These are phyloP conservation scores for Acromyrmex charruanus DNA, from an alignment of 1,140 invertebrate species.

Conservation along the genomic window DNA sequence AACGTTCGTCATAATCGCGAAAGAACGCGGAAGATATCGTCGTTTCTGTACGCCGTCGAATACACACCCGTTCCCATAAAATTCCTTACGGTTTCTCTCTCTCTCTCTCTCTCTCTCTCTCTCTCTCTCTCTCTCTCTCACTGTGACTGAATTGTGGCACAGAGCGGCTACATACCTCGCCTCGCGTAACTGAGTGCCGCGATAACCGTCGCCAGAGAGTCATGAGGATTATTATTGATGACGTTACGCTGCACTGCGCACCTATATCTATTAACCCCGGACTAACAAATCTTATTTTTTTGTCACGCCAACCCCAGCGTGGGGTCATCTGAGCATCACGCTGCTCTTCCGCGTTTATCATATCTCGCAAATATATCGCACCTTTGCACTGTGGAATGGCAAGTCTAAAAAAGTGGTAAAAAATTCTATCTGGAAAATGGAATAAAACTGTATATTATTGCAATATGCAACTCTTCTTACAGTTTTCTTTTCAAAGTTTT, in stretches of 20 bases:
- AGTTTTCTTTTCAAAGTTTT: no score
- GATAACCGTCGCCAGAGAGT: conserved; percentile 52
- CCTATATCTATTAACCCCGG: conserved; percentile 20
- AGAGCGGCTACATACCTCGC: conserved; percentile 36
- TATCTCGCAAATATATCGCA: not conserved
- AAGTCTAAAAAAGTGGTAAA: no score
- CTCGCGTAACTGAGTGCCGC: conserved; percentile 64
- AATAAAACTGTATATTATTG: no score
- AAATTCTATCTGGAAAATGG: no score
- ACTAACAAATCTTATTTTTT: not conserved
- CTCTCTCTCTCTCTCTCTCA: conserved; percentile 10
- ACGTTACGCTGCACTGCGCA: conserved; percentile 9
- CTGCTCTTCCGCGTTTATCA: not conserved
- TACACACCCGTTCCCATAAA: conserved; percentile 79
- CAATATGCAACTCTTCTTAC: no score
- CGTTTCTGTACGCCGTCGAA: conserved; percentile 40
- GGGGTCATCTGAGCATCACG: not conserved
- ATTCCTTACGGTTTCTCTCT: conserved; percentile 81
- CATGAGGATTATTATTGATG: conserved; percentile 63
- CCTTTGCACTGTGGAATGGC: no score
- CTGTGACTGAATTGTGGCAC: conserved; percentile 76
- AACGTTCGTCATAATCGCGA: conserved; percentile 51
- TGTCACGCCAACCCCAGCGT: not conserved
- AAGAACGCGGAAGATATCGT: conserved; percentile 65
- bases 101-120: no score